Evolutionary conservation across 2,797 vertebrate genomes (phyloP), one percentile per base, ranked within the genome.

Genomic region (Perodicticus potto): DNA sequence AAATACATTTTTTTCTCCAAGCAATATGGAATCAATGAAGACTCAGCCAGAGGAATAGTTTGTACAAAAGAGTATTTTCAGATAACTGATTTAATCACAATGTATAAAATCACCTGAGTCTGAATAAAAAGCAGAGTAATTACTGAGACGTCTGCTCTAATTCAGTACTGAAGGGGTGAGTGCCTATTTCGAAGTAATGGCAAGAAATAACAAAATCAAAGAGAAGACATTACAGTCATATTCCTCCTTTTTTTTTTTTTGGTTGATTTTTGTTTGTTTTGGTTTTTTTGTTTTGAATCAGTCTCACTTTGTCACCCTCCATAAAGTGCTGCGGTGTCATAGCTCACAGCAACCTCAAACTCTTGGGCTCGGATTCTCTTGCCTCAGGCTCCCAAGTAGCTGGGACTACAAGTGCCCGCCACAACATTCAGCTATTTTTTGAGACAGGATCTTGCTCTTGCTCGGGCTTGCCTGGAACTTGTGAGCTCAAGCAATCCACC

Each of bases 181-280:
- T 73, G 5, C 16, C 29, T 40, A 40, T 59, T 86, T 91, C 19
- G 78, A 55, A 29, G 17, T 82, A 96, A 91, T 32, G 76, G 53
- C 3, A 92, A 92, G 57, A 96, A 95, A 73, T 86, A 89, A 61
- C 22, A 88, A 67, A 86, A 86, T 88, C 73, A 94, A 95, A 95
- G 19, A 13, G 73, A 16, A 67, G 12, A 8, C 25, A 82, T 77
- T 73, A 37, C 1, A 86, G 32, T 89, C 40, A 27, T 27, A 59
- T 37, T 67, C 22, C 20, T 65, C 49, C 34, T 34, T 82, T 92
- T 16, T 53, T 53, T 14, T 53, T 53, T 53, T 53, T 53, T 53
- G n/a, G n/a, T n/a, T n/a, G n/a, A n/a, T n/a, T 13, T 53, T 16
- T 16, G 14, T 53, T 53, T 16, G 49, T 14, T 53, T 53, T 53